phyloP scores from a whole-genome alignment of 1,140 invertebrate species.

The Drosophila oshimai region DNA sequence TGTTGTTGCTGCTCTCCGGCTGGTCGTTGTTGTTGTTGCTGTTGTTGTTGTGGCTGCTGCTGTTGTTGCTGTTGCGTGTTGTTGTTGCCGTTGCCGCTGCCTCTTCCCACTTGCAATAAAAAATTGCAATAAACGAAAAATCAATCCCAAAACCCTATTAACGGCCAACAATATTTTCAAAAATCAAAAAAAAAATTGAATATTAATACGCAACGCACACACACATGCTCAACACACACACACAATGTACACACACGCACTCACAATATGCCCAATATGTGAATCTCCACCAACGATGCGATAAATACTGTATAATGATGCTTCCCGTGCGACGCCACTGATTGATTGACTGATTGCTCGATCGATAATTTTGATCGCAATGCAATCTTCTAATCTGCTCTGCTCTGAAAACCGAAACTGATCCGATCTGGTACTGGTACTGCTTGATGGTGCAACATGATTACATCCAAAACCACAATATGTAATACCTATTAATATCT shows the following conservation, averaged over 20 bases:
- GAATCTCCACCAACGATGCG: conserved; percentile 53
- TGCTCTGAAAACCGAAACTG: conserved; percentile 75
- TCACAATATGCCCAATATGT: conserved; percentile 32
- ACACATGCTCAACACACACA: conserved; percentile 17
- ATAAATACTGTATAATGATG: conserved; percentile 36
- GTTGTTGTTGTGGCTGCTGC: conserved; percentile 22
- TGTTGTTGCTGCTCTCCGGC: conserved; percentile 44
- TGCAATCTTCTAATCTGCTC: conserved; percentile 72
- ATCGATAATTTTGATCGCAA: conserved; percentile 66
- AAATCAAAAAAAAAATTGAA: conserved; percentile 27
- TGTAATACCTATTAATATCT: conserved; percentile 33
- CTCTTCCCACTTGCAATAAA: conserved; percentile 13
- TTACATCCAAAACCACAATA: conserved; percentile 15
- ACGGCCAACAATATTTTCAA: conserved; percentile 37
- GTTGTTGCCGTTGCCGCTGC: conserved; percentile 32
- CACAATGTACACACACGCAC: conserved; percentile 15
- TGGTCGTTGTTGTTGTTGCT: conserved; percentile 29
- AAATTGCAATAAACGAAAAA: conserved; percentile 10
- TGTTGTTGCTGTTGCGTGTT: conserved; percentile 26
- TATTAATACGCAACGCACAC: conserved; percentile 41
- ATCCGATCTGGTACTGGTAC: conserved; percentile 79
- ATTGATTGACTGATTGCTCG: conserved; percentile 68
- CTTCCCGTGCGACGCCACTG: conserved; percentile 67
- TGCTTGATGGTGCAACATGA: conserved; percentile 72
- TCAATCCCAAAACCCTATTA: background rate